Evolutionary conservation across 2,797 vertebrate species (phyloP).

Genomic region (Pachyuromys duprasi): DNA sequence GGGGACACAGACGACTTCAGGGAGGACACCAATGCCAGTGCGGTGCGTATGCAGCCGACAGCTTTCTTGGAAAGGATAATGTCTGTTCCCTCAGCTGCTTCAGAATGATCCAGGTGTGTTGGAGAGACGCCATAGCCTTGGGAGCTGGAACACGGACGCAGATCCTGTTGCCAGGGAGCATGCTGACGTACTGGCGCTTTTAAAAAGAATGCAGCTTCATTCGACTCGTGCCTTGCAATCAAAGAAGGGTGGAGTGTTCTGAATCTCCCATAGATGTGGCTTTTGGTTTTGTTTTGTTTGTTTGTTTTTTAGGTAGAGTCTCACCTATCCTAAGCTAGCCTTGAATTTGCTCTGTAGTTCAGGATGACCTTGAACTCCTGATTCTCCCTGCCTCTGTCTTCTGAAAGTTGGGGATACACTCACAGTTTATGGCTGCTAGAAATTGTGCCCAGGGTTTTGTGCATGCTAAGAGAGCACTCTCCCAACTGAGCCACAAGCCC

Average conservation of each 20-base stretch:
- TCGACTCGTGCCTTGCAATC: neutral
- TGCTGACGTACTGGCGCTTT: neutral
- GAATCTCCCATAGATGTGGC: neutral
- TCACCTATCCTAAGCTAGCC: neutral
- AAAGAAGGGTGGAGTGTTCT: neutral
- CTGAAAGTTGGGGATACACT: neutral
- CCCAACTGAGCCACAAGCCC: neutral
- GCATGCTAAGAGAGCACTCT: neutral
- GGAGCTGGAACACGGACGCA: too few species aligned
- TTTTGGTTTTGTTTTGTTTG: neutral
- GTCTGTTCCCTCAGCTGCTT: neutral
- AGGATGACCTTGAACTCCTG: neutral
- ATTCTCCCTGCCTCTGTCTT: neutral
- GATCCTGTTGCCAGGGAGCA: neutral
- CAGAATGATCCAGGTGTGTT: neutral
- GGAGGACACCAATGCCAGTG: neutral
- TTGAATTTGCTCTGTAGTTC: neutral
- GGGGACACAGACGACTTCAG: too few species aligned
- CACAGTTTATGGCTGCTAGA: neutral
- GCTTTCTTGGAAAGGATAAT: neutral
- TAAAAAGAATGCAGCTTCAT: neutral
- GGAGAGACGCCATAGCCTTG: neutral
- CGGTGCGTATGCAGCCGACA: too few species aligned
- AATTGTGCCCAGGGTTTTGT: neutral
- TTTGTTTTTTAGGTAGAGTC: neutral